These are phyloP conservation scores for Benthosema pterotum DNA, from an alignment of 2,797 vertebrate species.

Conservation along the genomic window DNA sequence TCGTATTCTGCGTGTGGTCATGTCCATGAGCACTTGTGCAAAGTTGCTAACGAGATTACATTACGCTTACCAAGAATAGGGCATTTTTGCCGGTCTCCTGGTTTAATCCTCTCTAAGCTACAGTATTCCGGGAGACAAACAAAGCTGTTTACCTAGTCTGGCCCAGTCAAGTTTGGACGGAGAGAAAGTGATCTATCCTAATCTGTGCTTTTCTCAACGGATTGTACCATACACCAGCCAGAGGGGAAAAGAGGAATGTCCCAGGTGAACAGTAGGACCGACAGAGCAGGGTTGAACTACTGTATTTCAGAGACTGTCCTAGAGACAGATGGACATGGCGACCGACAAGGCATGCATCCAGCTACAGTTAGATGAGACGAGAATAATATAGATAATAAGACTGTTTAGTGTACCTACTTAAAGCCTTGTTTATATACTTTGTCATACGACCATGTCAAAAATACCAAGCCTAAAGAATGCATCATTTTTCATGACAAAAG, in stretches of 20 bases:
- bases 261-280: background rate
- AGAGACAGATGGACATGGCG: background rate
- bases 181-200: background rate
- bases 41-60: constrained; percentile 11
- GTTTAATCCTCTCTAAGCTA: constrained; percentile 4
- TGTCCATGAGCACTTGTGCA: background rate
- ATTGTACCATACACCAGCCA: constrained; percentile 22
- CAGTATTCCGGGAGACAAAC: constrained; percentile 24
- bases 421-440: too few species aligned
- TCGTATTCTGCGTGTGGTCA: background rate
- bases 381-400: constrained; percentile 4
- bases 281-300: background rate
- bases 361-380: background rate
- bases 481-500: too few species aligned
- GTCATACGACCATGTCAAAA: too few species aligned
- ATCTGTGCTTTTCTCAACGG: constrained; percentile 19
- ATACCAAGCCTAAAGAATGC: too few species aligned
- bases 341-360: too few species aligned
- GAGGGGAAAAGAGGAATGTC: background rate
- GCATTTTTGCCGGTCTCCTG: background rate
- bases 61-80: constrained; percentile 4
- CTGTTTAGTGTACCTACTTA: background rate
- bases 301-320: background rate
- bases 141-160: constrained; percentile 25
- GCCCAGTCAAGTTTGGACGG: constrained; percentile 1